These are phyloP conservation scores for Diplodus puntazzo DNA, from an alignment of 2,797 vertebrate species.

Conservation along the genomic window DNA sequence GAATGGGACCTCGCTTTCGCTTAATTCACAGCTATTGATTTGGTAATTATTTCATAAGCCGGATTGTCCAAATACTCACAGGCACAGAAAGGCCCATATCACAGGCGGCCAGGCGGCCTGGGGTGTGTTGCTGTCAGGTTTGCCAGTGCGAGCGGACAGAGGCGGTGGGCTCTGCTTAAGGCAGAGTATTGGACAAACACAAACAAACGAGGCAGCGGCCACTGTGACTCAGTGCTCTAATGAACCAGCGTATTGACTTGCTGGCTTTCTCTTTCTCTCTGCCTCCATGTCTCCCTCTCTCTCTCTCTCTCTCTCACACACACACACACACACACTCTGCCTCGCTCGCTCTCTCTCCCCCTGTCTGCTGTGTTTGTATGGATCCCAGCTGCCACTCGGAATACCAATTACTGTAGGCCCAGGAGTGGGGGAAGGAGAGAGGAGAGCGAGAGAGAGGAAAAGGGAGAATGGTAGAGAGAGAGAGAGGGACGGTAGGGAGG, in stretches of 20 bases:
- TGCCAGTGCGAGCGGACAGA: constrained; percentile 79
- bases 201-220: constrained; percentile 89
- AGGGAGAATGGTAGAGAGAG: constrained; percentile 14
- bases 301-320: constrained; percentile 54
- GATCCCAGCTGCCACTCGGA: constrained; percentile 89
- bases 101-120: constrained; percentile 63
- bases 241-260: constrained; percentile 91
- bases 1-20: constrained; percentile 33
- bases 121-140: constrained; percentile 81
- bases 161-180: constrained; percentile 85
- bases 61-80: constrained; percentile 60
- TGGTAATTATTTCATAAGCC: constrained; percentile 71
- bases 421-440: constrained; percentile 73
- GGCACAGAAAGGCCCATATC: constrained; percentile 62
- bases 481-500: constrained; percentile 37
- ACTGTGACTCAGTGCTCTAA: constrained; percentile 90
- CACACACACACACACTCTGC: constrained; percentile 55
- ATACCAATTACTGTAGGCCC: constrained; percentile 88
- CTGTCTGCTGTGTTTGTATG: constrained; percentile 86
- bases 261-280: constrained; percentile 80
- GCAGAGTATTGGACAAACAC: constrained; percentile 90
- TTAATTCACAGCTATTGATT: constrained; percentile 66
- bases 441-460: constrained; percentile 22
- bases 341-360: constrained; percentile 64
- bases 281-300: constrained; percentile 64